Evolutionary conservation across 2,113 vertebrate genomes (phyloP), one percentile per base, ranked within the genome.

Genomic region (Pollimyrus isidori): DNA sequence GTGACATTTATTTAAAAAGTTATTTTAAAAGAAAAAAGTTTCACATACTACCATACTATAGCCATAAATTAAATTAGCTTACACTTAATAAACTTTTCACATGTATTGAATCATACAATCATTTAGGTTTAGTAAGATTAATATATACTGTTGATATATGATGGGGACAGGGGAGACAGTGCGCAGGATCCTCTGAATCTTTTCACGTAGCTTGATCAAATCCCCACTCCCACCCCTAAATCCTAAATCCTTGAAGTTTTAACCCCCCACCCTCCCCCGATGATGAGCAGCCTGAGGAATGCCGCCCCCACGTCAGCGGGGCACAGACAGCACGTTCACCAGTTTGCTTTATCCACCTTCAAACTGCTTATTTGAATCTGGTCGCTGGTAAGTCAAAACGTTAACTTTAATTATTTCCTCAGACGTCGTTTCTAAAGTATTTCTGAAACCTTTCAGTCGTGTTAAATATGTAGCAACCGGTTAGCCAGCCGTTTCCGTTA

Each of bases 221-320:
- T 83, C 82, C 39, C 82, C 45, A n/a, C 21, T 46, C 73, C 35
- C 73, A 84, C 2, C 39, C 76, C 82, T 84, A 84, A 45, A 48
- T 84, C 80, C 45, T 11, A 50, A 84, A 84, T 48, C 48, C 84
- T 52, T 13, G 23, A 52, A 86, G 84, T 30, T 87, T 49, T 58
- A 58, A 21, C 45, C 26, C 17, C 52, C 87, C 85, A 58, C 26
- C 30, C n/a, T 17, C 46, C 39, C n/a, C 17, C 87, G 39, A 21
- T 62, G 53, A 87, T 42, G 87, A 42, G 87, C 87, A 11, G 52
- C 56, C 26, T 87, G 10, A 39, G 87, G 87, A 87, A 87, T 87
- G 87, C 42, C 62, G 35, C 56, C 53, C 53, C 85, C 35, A 46
- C 87, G 87, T 87, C 87, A 62, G 30, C 53, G 39, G 13, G 56